phyloP scores from a whole-genome alignment of 1,140 invertebrate species.

The Platorchestia sp. region DNA sequence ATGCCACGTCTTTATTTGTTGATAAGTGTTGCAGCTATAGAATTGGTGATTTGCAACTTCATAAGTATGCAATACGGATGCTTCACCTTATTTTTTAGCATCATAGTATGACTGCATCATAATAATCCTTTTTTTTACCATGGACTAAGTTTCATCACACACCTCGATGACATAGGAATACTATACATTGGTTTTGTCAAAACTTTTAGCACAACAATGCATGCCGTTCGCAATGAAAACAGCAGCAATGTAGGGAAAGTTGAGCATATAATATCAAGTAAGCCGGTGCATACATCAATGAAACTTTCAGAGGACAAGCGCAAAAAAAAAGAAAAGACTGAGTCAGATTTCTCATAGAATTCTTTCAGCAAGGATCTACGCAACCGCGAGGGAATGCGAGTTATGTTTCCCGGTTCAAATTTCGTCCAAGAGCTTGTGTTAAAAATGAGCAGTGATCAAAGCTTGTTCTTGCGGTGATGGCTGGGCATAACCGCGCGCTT shows the following conservation, averaged over 20 bases:
- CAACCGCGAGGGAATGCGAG: neutral
- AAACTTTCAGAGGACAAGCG: neutral
- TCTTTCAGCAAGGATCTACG: neutral
- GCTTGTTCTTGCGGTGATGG: neutral
- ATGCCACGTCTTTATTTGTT: neutral
- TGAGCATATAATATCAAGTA: neutral
- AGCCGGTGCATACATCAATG: neutral
- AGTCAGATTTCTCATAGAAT: neutral
- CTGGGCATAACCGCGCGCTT: conserved; percentile 2
- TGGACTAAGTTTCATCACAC: neutral
- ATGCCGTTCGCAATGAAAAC: neutral
- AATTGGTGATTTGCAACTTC: no score
- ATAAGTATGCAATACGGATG: no score
- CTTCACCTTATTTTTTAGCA: no score
- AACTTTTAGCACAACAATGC: neutral
- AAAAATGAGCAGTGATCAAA: conserved; percentile 27
- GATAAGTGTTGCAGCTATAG: neutral
- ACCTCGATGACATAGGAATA: neutral
- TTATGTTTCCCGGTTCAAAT: neutral
- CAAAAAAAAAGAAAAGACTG: neutral
- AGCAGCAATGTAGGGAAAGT: neutral
- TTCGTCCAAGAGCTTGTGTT: neutral
- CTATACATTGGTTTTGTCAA: neutral
- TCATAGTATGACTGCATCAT: no score
- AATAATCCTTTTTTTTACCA: neutral